phyloP scores from a whole-genome alignment of 2,113 vertebrate genomes.

The Sturnira hondurensis region DNA sequence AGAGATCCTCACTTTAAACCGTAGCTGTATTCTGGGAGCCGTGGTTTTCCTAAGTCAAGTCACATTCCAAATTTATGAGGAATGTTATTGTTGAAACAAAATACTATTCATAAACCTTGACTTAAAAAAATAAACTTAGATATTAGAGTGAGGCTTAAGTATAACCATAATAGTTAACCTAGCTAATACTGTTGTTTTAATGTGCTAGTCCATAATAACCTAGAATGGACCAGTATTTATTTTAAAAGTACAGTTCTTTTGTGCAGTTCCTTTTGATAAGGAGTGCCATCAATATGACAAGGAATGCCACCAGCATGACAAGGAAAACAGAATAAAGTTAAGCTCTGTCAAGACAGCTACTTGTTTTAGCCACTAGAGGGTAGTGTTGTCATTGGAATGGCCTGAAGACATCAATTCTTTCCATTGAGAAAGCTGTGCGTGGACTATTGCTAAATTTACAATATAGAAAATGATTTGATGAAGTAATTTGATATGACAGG shows the following conservation, averaged over 20 bases:
- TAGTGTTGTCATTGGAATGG: constrained; percentile 62
- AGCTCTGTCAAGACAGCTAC: neutral
- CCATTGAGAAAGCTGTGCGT: neutral
- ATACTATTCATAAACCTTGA: neutral
- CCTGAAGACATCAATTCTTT: neutral
- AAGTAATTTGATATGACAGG: neutral
- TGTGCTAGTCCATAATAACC: neutral
- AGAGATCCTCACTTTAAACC: neutral
- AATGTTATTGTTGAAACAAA: neutral
- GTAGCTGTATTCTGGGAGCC: neutral
- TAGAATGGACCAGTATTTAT: neutral
- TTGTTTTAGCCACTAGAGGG: constrained; percentile 61
- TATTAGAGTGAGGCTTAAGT: neutral
- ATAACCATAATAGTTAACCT: neutral
- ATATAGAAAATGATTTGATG: neutral
- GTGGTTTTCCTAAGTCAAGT: neutral
- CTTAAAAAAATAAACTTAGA: neutral
- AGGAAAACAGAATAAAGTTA: neutral
- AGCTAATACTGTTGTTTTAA: neutral
- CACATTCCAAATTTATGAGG: neutral
- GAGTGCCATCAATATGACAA: neutral
- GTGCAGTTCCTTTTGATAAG: neutral
- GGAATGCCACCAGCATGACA: neutral
- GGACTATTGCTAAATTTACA: neutral
- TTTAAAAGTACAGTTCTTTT: neutral